Conservation (phyloP, 2,797 vertebrate genomes). For the Pseudocheirus occidentalis region DNA sequence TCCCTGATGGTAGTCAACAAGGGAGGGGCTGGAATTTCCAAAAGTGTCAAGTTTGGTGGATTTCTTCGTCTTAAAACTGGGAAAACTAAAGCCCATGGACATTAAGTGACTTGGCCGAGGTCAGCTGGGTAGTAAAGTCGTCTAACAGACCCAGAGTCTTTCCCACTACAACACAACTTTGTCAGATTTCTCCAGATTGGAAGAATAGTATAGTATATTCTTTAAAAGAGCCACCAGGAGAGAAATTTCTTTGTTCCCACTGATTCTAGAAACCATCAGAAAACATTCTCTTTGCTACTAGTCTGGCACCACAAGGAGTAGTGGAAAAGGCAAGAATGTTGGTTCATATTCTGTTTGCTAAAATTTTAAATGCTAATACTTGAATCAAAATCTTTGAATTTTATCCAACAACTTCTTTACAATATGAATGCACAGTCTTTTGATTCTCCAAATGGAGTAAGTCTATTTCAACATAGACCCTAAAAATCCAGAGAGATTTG, state of each 20-base stretch:
- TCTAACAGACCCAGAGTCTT: background rate
- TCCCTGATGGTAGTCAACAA: background rate
- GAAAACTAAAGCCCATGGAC: background rate
- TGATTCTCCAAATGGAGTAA: background rate
- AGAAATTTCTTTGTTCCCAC: background rate
- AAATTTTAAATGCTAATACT: background rate
- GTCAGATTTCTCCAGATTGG: background rate
- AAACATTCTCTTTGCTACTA: background rate
- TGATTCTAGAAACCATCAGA: background rate
- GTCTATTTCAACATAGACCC: background rate
- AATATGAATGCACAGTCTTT: background rate
- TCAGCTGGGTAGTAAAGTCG: background rate
- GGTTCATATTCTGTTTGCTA: background rate
- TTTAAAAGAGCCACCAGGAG: background rate
- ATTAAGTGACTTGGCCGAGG: background rate
- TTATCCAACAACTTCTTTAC: background rate
- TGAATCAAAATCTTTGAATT: background rate
- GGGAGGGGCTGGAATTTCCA: background rate
- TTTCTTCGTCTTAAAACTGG: background rate
- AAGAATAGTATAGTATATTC: background rate
- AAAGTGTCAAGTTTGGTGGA: background rate
- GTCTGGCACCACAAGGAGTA: background rate
- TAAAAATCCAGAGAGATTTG: background rate
- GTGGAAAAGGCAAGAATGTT: background rate
- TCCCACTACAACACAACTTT: background rate